Percentiles rank a stretch among this genome's conserved stretches.
These are phyloP conservation scores for Bombus difficillimus DNA, from an alignment of 1,140 invertebrate species.

Conservation along the genomic window DNA sequence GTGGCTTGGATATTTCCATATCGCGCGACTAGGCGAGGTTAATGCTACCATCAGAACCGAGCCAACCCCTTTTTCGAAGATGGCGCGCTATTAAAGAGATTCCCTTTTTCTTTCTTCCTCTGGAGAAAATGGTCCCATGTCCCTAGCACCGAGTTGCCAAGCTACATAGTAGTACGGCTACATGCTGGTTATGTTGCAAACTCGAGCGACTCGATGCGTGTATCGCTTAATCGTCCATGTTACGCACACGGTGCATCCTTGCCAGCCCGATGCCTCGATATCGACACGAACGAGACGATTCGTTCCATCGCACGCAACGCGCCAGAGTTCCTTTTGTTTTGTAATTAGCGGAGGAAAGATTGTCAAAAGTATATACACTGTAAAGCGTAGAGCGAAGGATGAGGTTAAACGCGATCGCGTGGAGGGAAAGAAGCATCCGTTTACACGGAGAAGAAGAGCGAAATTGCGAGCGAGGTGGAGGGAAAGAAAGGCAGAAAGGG, in stretches of 20 bases:
- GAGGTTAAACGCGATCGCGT: background rate
- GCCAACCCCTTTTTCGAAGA: slow-evolving; percentile 57
- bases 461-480: slow-evolving; percentile 2
- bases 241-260: background rate
- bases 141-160: background rate
- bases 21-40: slow-evolving; percentile 77
- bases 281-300: background rate
- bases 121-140: background rate
- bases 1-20: slow-evolving; percentile 76
- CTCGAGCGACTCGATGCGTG: no score
- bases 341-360: background rate
- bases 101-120: background rate
- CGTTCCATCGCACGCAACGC: slow-evolving; percentile 9
- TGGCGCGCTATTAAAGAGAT: slow-evolving; percentile 49
- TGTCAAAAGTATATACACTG: background rate
- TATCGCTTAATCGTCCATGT: slow-evolving; percentile 29
- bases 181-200: no score
- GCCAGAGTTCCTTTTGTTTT: slow-evolving; percentile 1
- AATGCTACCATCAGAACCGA: slow-evolving; percentile 63
- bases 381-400: no score
- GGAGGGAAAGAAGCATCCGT: slow-evolving; percentile 28
- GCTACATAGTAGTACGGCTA: no score
- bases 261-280: background rate
- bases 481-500: slow-evolving; percentile 41
- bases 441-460: background rate